phyloP scores from a whole-genome alignment of 2,113 vertebrate genomes.

The Campylomormyrus numenius region DNA sequence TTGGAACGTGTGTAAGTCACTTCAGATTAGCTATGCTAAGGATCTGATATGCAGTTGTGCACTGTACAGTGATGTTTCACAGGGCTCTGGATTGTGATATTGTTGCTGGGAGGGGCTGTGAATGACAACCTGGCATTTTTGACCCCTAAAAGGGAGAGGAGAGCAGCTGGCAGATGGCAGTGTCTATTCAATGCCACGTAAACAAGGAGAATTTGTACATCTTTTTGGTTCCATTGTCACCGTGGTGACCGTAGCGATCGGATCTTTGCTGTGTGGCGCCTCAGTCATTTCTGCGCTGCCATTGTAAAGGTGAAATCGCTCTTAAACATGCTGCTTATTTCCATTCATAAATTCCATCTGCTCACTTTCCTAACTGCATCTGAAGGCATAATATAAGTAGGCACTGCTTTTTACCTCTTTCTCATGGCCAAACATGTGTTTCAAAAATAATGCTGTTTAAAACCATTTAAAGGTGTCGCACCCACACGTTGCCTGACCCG shows the following conservation, averaged over 20 bases:
- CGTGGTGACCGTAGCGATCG: background rate
- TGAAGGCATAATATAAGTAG: background rate
- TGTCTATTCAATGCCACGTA: background rate
- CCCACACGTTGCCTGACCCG: background rate
- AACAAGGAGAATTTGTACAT: background rate
- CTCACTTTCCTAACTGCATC: background rate
- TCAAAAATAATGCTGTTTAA: background rate
- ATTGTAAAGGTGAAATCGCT: background rate
- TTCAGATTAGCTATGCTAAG: background rate
- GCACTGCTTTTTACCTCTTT: background rate
- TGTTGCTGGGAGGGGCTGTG: background rate
- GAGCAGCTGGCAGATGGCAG: background rate
- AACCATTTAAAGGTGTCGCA: background rate
- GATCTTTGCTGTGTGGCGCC: background rate
- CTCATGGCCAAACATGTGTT: background rate
- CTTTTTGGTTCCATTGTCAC: background rate
- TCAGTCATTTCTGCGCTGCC: background rate
- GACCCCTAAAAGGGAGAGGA: background rate
- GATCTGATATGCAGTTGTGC: background rate
- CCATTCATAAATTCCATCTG: background rate
- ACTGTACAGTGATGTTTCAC: background rate
- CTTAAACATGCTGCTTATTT: background rate
- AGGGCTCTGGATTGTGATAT: background rate
- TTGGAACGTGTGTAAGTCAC: background rate
- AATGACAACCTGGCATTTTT: background rate